Conservation (phyloP, 64 coral and sea anemone species). For the Stylophora pistillata region DNA sequence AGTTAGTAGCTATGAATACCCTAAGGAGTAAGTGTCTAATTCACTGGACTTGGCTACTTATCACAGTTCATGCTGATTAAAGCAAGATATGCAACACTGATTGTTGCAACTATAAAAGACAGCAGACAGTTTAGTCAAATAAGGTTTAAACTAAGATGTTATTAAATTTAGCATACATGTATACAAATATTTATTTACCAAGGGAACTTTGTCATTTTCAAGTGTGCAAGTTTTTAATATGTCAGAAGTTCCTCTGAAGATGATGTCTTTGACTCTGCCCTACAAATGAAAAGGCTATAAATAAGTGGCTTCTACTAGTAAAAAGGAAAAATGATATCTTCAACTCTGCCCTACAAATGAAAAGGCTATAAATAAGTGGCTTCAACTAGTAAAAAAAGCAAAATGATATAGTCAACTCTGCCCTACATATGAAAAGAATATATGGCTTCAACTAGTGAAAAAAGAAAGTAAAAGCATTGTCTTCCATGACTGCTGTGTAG, state of each 20-base stretch:
- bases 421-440: conserved; percentile 47
- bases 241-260: conserved; percentile 77
- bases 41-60: too few relatives aligned
- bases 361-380: background rate
- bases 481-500: too few relatives aligned
- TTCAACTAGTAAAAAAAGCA: background rate
- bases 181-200: conserved; percentile 52
- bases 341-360: conserved; percentile 66
- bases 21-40: too few relatives aligned
- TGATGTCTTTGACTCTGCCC: conserved; percentile 86
- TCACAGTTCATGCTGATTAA: too few relatives aligned
- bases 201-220: conserved; percentile 66
- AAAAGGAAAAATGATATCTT: background rate
- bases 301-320: background rate
- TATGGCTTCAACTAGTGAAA: background rate
- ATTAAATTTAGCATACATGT: too few relatives aligned
- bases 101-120: too few relatives aligned
- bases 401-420: conserved; percentile 19
- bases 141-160: too few relatives aligned
- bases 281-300: conserved; percentile 22
- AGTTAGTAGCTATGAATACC: too few relatives aligned
- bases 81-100: too few relatives aligned
- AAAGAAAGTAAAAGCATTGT: too few relatives aligned
- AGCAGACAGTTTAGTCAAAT: too few relatives aligned
- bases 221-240: conserved; percentile 77